phyloP scores from a whole-genome alignment of 2,888 invertebrate species.

The Athalia circularis region DNA sequence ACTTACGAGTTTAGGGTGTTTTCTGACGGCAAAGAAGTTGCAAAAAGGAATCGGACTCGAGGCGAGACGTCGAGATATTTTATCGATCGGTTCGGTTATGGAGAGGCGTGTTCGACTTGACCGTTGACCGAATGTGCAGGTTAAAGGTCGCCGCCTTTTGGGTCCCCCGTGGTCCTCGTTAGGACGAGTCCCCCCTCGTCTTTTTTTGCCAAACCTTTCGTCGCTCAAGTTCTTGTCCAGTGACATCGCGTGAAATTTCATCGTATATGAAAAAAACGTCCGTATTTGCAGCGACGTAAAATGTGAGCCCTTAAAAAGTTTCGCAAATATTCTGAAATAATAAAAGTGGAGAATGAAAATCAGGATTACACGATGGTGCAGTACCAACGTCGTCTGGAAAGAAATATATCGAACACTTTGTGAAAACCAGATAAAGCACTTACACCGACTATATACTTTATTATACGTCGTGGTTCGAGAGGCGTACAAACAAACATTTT shows the following conservation, averaged over 20 bases:
- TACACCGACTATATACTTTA: neutral
- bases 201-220: slow-evolving; percentile 5
- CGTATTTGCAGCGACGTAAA: neutral
- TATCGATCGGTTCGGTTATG: slow-evolving; percentile 21
- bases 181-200: slow-evolving; percentile 8
- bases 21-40: neutral
- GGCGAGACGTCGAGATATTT: slow-evolving; percentile 12
- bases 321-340: no score
- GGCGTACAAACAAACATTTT: slow-evolving; percentile 31
- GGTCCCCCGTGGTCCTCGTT: slow-evolving; percentile 30
- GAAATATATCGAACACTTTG: slow-evolving; percentile 6
- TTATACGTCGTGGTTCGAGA: neutral
- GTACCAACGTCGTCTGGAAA: no score
- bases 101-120: slow-evolving; percentile 10
- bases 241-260: slow-evolving; percentile 6
- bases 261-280: neutral
- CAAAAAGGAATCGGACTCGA: neutral
- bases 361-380: no score
- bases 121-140: slow-evolving; percentile 16
- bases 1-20: no score
- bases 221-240: slow-evolving; percentile 7
- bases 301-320: no score
- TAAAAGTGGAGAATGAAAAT: no score
- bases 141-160: slow-evolving; percentile 20
- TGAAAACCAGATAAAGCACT: slow-evolving; percentile 27